Percentiles rank a stretch among this genome's conserved stretches.
phyloP scores from a whole-genome alignment of 2,113 vertebrate species.

The Colius striatus region DNA sequence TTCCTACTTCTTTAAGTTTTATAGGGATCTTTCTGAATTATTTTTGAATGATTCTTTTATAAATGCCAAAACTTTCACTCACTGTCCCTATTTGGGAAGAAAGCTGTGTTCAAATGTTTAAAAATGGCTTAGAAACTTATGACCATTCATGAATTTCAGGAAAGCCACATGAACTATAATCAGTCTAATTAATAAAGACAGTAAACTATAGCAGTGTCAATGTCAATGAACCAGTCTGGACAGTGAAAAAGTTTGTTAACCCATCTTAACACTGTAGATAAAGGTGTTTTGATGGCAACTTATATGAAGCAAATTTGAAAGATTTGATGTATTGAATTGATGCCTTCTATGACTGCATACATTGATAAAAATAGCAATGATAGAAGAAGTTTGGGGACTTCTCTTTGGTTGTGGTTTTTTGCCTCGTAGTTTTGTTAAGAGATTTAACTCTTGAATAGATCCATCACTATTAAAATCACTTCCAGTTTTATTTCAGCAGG shows the following conservation, averaged over 20 bases:
- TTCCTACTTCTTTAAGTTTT: not conserved
- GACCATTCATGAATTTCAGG: not conserved
- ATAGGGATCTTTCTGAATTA: not conserved
- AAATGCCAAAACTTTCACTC: not conserved
- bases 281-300: not conserved
- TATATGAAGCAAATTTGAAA: not conserved
- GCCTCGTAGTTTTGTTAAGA: not conserved
- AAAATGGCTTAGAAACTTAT: not conserved
- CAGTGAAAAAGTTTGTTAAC: not conserved
- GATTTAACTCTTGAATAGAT: not conserved
- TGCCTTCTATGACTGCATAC: not conserved
- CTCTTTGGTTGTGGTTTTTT: not conserved
- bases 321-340: accelerated
- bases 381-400: too few relatives aligned
- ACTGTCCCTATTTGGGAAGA: not conserved
- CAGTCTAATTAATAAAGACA: not conserved
- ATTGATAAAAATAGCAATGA: not conserved
- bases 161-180: not conserved
- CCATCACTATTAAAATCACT: not conserved
- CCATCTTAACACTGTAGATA: not conserved
- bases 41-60: not conserved
- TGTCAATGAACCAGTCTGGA: not conserved
- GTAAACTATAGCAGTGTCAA: not conserved
- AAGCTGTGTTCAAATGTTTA: not conserved
- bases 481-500: not conserved